Evolutionary conservation across 2,888 invertebrate genomes (phyloP), one percentile per base, ranked within the genome.

Genomic region (Lasioglossum vierecki): DNA sequence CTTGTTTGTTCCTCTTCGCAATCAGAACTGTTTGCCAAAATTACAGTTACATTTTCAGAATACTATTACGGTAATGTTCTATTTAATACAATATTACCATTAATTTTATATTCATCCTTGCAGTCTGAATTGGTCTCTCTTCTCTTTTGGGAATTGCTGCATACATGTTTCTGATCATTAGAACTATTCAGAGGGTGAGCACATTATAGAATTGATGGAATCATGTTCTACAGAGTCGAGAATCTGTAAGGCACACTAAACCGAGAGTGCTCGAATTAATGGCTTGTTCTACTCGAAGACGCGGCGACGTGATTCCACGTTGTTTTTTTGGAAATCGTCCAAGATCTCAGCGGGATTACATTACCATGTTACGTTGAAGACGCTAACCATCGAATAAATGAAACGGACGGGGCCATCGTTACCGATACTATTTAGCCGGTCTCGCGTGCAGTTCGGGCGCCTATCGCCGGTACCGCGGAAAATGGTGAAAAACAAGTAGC

Each of bases 401-500:
- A 53, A 60, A 75, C 39, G 9, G 11, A 60, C 53, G 39, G 41
- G n/a, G 63, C 35, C 9, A 18, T 35, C 66, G 11, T 79, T 60
- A 66, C 76, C 11, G 79, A 85, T 82, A 53, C 72, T 83, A 57
- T 82, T 89, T 86, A 89, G 86, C 81, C 72, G 84, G 22, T 53
- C 80, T 78, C 74, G 74, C 84, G 86, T 82, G 82, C 82, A 76
- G 70, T 76, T 86, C 57, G 80, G 79, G 79, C 79, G 57, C 30
- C 78, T 79, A 75, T 82, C 76, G 71, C 72, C 68, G 70, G 85
- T 77, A 63, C 80, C 76, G 79, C 66, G 83, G 80, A 87, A 88
- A 89, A 85, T 57, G 80, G 77, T 85, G 91, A 92, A 92, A 93
- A 94, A 93, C 92, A 93, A 93, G 92, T 91, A 93, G 91, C 90